These are phyloP conservation scores for Hystrix brachyura DNA, from an alignment of 2,113 vertebrate species.

Conservation along the genomic window DNA sequence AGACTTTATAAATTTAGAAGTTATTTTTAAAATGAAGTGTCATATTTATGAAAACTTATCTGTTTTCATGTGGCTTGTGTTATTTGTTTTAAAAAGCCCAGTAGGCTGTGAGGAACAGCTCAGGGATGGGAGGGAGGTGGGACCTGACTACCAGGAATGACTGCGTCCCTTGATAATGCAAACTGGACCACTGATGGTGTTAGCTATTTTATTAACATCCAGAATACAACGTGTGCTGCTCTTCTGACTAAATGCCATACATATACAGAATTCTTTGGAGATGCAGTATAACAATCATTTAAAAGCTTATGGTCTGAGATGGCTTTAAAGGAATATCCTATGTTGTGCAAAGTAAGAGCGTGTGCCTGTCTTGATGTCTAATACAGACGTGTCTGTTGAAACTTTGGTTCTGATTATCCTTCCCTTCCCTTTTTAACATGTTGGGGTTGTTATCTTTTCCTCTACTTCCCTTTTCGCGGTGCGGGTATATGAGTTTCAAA, in stretches of 20 bases:
- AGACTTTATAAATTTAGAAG: not conserved
- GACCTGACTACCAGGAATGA: not conserved
- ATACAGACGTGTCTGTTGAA: not conserved
- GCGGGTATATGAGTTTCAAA: not conserved
- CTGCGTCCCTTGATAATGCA: not conserved
- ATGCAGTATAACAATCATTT: not conserved
- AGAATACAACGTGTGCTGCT: not conserved
- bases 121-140: not conserved
- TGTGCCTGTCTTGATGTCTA: not conserved
- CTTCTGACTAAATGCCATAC: not conserved
- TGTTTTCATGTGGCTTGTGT: not conserved
- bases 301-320: not conserved
- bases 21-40: conserved; percentile 25
- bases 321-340: not conserved
- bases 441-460: not conserved
- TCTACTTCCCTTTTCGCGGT: not conserved
- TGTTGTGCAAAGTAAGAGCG: not conserved
- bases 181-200: not conserved
- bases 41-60: not conserved
- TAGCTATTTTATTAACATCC: not conserved
- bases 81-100: not conserved
- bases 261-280: not conserved
- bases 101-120: not conserved
- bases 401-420: not conserved
- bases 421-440: not conserved